Evolutionary conservation across 1,140 invertebrate species (phyloP), one percentile per base, ranked within the genome.

Genomic region (Contarinia nasturtii): DNA sequence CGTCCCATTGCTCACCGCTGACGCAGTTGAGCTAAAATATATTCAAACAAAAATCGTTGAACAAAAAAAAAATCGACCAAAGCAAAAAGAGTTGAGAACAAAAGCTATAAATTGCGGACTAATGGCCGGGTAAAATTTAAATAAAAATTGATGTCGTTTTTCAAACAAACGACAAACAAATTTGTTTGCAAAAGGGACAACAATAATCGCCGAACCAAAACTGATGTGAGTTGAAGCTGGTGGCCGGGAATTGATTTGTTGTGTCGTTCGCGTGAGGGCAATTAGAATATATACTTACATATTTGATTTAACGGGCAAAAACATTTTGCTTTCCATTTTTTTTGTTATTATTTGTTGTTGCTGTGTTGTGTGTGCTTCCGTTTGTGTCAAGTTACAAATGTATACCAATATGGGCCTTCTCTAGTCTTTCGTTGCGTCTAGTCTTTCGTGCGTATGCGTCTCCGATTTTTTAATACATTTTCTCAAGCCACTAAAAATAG

Each of bases 221-320:
- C 27, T 27, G 27, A n/a, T 27, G 3, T 27, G 27, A 27, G 27
- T 27, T 10, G 27, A 27, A 27, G n/a, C n/a, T 27, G 27, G 27
- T 27, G 27, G n/a, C n/a, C n/a, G n/a, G n/a, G n/a, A n/a, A n/a
- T n/a, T 27, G 27, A 5, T 27, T 27, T 5, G 27, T 27, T 10
- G 27, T 10, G 27, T 10, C 4, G 10, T 27, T 27, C 4, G 10
- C 27, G 27, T 27, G 27, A 10, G 10, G 3, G 10, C 4, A 27
- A 27, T 27, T 27, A 27, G 27, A 27, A 27, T 27, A 27, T n/a
- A 10, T n/a, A 46, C 45, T 46, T 37, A 46, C 45, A 38, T 33
- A 33, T 46, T 46, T 33, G 45, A 20, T 40, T 46, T 46, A 33
- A 46, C 36, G 10, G 45, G 45, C 8, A 46, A 17, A 38, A 38